Conservation (phyloP, 2,113 vertebrate species). For the Nothobranchius kuhntae region DNA sequence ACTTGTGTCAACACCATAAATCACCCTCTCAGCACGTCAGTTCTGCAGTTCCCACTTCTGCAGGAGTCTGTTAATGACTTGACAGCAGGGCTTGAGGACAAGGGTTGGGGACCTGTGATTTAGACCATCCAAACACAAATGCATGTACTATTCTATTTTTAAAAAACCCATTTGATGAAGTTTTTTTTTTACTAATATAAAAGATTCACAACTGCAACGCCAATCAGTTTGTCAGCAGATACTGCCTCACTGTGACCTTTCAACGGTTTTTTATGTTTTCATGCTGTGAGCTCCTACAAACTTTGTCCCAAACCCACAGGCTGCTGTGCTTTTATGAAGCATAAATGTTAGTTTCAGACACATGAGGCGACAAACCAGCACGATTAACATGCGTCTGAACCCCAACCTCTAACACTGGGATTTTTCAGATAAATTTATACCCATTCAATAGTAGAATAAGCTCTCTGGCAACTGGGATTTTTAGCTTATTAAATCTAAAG, state of each 20-base stretch:
- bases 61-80: too few species aligned
- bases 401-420: neutral
- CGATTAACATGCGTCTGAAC: slow-evolving; percentile 5
- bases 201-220: too few species aligned
- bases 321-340: neutral
- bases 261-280: neutral
- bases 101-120: too few species aligned
- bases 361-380: neutral
- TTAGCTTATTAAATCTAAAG: slow-evolving; percentile 64
- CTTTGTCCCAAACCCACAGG: neutral
- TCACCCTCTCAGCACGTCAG: too few species aligned
- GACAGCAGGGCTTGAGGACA: too few species aligned
- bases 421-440: slow-evolving; percentile 26
- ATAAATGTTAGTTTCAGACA: neutral
- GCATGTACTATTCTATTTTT: too few species aligned
- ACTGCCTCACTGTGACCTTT: neutral
- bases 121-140: too few species aligned
- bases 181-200: too few species aligned
- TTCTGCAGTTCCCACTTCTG: too few species aligned
- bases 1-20: too few species aligned
- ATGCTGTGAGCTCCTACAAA: neutral
- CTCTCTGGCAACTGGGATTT: slow-evolving; percentile 37
- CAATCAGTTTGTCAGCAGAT: too few species aligned
- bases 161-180: too few species aligned
- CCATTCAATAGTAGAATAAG: slow-evolving; percentile 38